These are phyloP conservation scores for Dryobotodes eremita DNA, from an alignment of 2,888 invertebrate species.

Conservation along the genomic window DNA sequence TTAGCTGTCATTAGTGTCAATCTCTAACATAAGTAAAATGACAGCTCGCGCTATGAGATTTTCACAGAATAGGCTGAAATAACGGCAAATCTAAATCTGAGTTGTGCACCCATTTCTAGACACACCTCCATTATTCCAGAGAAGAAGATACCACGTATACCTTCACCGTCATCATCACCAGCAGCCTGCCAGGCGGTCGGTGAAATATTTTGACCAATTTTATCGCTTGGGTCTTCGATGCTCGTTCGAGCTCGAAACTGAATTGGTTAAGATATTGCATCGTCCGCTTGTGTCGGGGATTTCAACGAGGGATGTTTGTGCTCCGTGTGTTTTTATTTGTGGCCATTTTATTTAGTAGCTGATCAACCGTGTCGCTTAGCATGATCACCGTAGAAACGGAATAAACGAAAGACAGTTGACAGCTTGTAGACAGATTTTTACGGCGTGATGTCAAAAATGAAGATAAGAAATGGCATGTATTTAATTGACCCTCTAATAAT, in stretches of 20 bases:
- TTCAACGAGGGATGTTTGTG: constrained; percentile 72
- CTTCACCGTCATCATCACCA: constrained; percentile 10
- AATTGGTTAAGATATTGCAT: constrained; percentile 91
- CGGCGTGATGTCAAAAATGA: neutral
- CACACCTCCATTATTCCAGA: neutral
- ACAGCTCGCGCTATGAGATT: too few relatives aligned
- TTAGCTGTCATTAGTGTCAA: too few relatives aligned
- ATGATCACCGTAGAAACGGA: neutral
- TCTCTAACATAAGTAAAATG: too few relatives aligned
- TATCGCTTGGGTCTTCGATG: constrained; percentile 72
- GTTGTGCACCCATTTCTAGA: neutral
- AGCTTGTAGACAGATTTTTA: neutral
- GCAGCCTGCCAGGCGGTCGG: constrained; percentile 85
- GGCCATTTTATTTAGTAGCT: neutral
- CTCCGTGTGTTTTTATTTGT: constrained; percentile 30
- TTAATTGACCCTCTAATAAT: neutral
- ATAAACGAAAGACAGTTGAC: neutral
- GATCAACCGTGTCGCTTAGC: neutral
- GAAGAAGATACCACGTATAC: constrained; percentile 5
- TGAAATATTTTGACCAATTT: constrained; percentile 91
- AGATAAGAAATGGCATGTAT: neutral
- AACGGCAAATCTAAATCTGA: neutral
- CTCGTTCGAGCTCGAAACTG: constrained; percentile 72
- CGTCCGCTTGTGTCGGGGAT: constrained; percentile 84
- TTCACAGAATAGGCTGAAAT: too few relatives aligned